Conservation (phyloP, 2,797 vertebrate genomes). For the Sebastes iracundus region DNA sequence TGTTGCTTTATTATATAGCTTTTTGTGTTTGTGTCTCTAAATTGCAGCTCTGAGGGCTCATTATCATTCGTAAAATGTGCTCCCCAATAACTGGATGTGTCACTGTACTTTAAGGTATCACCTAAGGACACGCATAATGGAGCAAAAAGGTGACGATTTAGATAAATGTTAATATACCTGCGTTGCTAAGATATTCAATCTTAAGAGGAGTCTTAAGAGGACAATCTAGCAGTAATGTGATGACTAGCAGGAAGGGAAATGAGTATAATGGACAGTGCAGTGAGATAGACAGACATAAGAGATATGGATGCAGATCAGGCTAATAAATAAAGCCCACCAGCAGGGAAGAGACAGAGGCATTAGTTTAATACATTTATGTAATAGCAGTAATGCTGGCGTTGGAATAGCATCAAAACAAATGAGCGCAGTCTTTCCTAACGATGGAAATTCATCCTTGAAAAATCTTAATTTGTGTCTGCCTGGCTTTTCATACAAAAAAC, state of each 20-base stretch:
- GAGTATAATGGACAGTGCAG: neutral
- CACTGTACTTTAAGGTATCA: neutral
- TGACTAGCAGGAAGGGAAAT: neutral
- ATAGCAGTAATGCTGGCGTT: conserved; percentile 12
- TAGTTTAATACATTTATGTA: conserved; percentile 58
- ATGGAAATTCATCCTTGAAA: conserved; percentile 5
- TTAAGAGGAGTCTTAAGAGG: neutral
- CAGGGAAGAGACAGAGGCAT: conserved; percentile 49
- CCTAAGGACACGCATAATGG: neutral
- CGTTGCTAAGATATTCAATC: neutral
- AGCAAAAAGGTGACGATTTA: neutral
- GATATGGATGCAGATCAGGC: conserved; percentile 29
- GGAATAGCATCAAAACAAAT: conserved; percentile 33
- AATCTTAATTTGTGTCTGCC: neutral
- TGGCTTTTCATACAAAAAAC: conserved; percentile 7
- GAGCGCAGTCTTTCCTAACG: neutral
- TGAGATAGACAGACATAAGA: conserved; percentile 16
- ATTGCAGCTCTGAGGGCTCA: conserved; percentile 1
- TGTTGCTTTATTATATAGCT: neutral
- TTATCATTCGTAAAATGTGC: conserved; percentile 5
- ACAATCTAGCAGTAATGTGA: neutral
- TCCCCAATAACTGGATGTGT: neutral
- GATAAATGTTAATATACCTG: neutral
- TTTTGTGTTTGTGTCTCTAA: conserved; percentile 1
- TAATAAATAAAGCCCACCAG: conserved; percentile 47